Evolutionary conservation across 2,888 invertebrate genomes (phyloP).

Genomic region (Criorhina ranunculi): DNA sequence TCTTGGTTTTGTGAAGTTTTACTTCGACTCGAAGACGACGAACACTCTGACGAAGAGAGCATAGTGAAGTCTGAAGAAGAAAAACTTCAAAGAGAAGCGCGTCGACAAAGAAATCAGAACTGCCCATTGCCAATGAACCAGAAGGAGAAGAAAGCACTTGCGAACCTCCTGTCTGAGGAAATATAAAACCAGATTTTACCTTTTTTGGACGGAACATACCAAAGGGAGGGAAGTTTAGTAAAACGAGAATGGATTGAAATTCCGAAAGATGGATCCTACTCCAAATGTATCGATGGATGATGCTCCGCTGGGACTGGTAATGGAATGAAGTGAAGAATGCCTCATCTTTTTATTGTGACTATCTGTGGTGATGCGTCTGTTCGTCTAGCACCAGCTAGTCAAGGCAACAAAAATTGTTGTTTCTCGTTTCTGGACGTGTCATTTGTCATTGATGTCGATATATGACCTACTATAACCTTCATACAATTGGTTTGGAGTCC

Average conservation of each 20-base stretch:
- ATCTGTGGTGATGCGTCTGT: constrained; percentile 49
- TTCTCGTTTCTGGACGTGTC: neutral
- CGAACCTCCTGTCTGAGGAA: constrained; percentile 61
- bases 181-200: constrained; percentile 71
- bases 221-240: constrained; percentile 39
- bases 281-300: constrained; percentile 31
- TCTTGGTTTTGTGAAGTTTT: constrained; percentile 59
- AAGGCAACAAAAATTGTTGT: neutral
- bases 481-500: neutral
- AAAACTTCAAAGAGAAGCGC: constrained; percentile 75
- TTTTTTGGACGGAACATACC: constrained; percentile 65
- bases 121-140: constrained; percentile 69
- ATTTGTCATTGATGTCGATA: too few species aligned
- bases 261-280: constrained; percentile 58
- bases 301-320: constrained; percentile 32
- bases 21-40: constrained; percentile 41
- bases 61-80: constrained; percentile 15
- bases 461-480: constrained; percentile 19
- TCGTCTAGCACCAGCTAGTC: constrained; percentile 46
- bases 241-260: constrained; percentile 64
- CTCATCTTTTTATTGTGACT: constrained; percentile 36
- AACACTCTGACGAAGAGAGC: constrained; percentile 31
- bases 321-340: constrained; percentile 58
- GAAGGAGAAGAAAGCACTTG: constrained; percentile 72
- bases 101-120: constrained; percentile 74